Evolutionary conservation across 2,113 vertebrate species (phyloP), one percentile per base, ranked within the genome.

Genomic region (Muntiacus muntjak): DNA sequence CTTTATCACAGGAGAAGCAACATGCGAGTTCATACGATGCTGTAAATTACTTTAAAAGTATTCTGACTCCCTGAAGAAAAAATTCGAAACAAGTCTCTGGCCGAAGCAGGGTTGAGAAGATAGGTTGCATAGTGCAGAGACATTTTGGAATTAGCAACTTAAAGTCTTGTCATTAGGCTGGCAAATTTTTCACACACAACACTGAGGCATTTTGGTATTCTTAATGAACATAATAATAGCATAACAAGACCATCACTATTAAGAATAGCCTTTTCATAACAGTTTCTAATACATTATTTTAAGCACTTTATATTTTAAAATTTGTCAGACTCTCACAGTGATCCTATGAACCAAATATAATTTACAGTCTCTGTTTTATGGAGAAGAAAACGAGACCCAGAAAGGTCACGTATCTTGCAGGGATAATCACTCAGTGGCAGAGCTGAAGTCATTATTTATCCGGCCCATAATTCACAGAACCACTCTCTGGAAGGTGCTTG

Each of bases 31-130:
- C 21, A 62, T 67, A 14, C 3, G 57, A 60, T 16, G 4, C 23
- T 36, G 9, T 57, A 89, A 87, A 95, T 62, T 62, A 88, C 33
- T 87, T 58, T 94, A 15, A 58, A 94, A 90, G 15, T 33, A 57
- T 15, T 94, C 62, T 7, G 60, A 74, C 26, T 88, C 82, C 33
- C 30, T 50, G 40, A 40, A 74, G 25, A 45, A 95, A 45, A 62
- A 33, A 10, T 11, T 47, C 1, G 1, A 12, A 50, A 23, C 7
- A 54, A 47, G 33, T 7, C 19, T 85, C 74, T 55, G 52, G 10
- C 45, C 28, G 43, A 64, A 47, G 74, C 23, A 4, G 40, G 26
- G 30, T 67, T 87, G 57, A 55, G 4, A 43, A 40, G 45, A 28
- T 12, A 6, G 47, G 8, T 15, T 0, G 1, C 11, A 6, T 16